Evolutionary conservation across 2,113 vertebrate species (phyloP), one percentile per base, ranked within the genome.

Genomic region (Coryphaenoides rupestris): DNA sequence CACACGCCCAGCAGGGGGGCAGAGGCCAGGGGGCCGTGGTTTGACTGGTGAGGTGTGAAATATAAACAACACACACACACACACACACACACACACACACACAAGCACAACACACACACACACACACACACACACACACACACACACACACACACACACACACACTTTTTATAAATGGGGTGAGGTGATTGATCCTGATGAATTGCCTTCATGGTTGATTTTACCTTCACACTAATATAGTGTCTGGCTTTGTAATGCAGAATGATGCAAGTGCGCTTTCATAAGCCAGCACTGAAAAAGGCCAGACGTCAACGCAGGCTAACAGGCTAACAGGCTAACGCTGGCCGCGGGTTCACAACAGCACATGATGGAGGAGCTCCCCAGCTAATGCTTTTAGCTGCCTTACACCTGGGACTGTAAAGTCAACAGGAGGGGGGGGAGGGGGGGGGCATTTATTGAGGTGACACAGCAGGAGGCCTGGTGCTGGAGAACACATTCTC

Each of bases 401-500:
- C 19, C 19, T 24, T 72, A 22, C 69, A 71, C 52, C 63, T 70
- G 58, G 60, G 60, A 69, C 49, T 54, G 21, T 57, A 52, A 68
- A 65, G 63, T 61, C 45, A 62, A 69, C 60, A 63, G 47, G 47
- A 58, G 24, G 47, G 15, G 47, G 15, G 15, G 16, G 47, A n/a
- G 40, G 40, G 5, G 40, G 40, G 40, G 55, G 58, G 50, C 59
- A 65, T 69, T 22, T 58, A 47, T 56, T 21, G 1, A 54, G 60
- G 65, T 50, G 40, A 74, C 59, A 63, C 22, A 69, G 24, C 22
- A 55, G 49, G 40, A 64, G 64, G 65, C 65, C 60, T 68, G 52
- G 65, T 66, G 79, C 76, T 79, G 72, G 69, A 71, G 72, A 84
- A 79, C 45, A 69, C 70, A 79, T 79, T 59, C n/a, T n/a, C 73